These are phyloP conservation scores for Hoplias malabaricus DNA, from an alignment of 2,113 vertebrate species.

Conservation along the genomic window DNA sequence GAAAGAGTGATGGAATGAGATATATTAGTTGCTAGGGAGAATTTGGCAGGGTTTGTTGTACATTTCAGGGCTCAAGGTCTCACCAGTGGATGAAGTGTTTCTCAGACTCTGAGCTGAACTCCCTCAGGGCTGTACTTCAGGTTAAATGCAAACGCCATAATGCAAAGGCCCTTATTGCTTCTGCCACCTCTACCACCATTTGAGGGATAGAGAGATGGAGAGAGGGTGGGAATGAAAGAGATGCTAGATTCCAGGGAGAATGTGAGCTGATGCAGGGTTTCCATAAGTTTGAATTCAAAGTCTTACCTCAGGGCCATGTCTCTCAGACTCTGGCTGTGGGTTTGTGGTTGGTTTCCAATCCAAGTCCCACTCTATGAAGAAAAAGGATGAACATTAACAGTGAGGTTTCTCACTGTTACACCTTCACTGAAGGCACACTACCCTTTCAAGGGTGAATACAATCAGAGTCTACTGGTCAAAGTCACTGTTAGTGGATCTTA, in stretches of 20 bases:
- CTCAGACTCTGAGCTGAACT: too few relatives aligned
- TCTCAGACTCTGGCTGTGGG: background rate
- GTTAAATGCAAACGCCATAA: too few relatives aligned
- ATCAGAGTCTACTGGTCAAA: background rate
- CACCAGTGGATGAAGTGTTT: background rate
- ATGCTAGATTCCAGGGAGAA: too few relatives aligned
- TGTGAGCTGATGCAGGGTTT: background rate
- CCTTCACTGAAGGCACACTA: too few relatives aligned
- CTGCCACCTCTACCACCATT: too few relatives aligned
- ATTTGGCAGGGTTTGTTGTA: too few relatives aligned
- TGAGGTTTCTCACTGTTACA: too few relatives aligned
- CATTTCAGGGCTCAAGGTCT: constrained; percentile 7
- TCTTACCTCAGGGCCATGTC: background rate
- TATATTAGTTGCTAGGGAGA: background rate
- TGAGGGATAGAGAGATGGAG: background rate
- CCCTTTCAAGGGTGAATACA: background rate
- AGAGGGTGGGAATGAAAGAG: background rate
- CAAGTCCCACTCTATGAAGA: background rate
- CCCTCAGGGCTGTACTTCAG: too few relatives aligned
- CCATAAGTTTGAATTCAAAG: background rate
- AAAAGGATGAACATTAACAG: background rate
- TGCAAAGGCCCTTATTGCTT: too few relatives aligned
- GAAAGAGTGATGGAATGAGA: background rate
- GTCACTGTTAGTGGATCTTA: background rate
- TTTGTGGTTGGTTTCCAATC: too few relatives aligned